Conservation (phyloP, 2,113 vertebrate genomes). For the Pedetes capensis region DNA sequence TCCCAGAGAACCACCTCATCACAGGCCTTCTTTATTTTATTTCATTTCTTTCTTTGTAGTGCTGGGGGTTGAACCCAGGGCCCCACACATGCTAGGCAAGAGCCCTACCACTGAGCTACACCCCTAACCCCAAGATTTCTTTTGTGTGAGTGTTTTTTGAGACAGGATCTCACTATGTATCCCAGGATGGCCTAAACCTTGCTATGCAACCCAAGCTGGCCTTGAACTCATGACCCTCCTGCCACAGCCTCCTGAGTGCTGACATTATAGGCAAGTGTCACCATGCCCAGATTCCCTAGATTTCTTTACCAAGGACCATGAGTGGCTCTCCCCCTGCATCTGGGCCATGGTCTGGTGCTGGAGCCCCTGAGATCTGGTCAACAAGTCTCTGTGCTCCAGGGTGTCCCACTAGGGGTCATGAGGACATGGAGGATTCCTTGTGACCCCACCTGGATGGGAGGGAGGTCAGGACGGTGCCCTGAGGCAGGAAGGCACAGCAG, state of each 20-base stretch:
- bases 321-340: background rate
- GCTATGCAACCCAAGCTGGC: background rate
- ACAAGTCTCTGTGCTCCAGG: background rate
- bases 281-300: background rate
- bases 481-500: background rate
- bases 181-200: background rate
- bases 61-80: background rate
- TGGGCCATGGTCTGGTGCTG: background rate
- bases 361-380: background rate
- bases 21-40: background rate
- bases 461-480: background rate
- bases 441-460: too few relatives aligned
- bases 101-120: background rate
- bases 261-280: background rate
- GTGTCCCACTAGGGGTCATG: background rate
- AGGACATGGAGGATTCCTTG: background rate
- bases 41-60: background rate
- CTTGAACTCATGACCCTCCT: background rate
- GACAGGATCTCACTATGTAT: too few relatives aligned
- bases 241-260: background rate
- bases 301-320: background rate
- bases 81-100: background rate
- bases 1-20: background rate
- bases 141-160: background rate
- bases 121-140: background rate